Base-by-base conservation (phyloP, 1,140 invertebrate species). In the Stenopsyche tienmushanensis region DNA sequence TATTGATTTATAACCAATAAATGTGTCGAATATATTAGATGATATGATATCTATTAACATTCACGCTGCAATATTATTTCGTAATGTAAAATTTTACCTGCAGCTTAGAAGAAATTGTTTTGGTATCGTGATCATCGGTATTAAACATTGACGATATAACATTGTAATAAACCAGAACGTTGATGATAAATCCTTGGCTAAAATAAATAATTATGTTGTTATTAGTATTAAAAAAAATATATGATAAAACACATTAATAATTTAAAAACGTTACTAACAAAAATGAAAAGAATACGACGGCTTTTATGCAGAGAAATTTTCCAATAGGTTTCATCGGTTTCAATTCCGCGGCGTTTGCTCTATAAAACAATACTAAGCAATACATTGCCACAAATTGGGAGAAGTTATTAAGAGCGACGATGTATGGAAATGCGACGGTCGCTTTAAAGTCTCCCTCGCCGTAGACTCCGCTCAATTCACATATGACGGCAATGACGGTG, bases 281-380 rank as follows among this genome's bases (percentile, higher is more conserved):
- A 80, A 98, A 98, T 58, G 95, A 97, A 73, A 97, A 94, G 81
- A 98, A 98, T 10, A 98, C 93, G 58, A 98, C 96, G 73, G 93
- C 91, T 84, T 98, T 98, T 65, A 98, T 97, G 76, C 96, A 98
- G n/a, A 98, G 81, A 81, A 98, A 98, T 80, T 98, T 98, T 62
- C 92, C 90, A 69, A 98, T 84, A 5, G 96, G 95, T 73, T 90
- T 90, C 88, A 98, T 95, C 15, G 94, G 94, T 70, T 87, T 85
- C 3, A 98, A 78, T 78, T 96, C 92, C 67, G 89, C 84, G 72
- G 86, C 86, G 77, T 92, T 95, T 8, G 93, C 94, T 79, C 85
- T 87, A 76, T 98, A 98, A 77, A 98, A 98, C 54, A 98, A 80
- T 3, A 97, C 91, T 53, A 98, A 80, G 75, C 92, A 97, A 73